Base-by-base conservation (phyloP, 2,113 vertebrate genomes). In the Zosterops borbonicus region DNA sequence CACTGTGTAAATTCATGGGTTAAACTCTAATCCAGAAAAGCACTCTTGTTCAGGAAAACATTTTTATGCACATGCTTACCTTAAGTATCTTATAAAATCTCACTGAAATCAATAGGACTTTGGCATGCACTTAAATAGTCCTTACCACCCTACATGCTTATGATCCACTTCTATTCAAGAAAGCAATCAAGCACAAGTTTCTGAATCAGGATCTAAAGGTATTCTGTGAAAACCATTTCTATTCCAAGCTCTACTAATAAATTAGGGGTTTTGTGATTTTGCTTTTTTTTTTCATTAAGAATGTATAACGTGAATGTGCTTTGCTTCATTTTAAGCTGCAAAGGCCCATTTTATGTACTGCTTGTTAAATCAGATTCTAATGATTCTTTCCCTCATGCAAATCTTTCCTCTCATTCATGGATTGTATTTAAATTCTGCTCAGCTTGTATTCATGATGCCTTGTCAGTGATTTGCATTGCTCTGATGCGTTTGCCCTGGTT, bases 311-410 rank as follows among this genome's bases (percentile, higher is more conserved):
- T 96, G 87, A 97, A 97, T 94, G 96, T 95, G 84, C 94, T 94
- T 91, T 92, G 89, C 95, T 95, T 88, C 87, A 83, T 95, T 95
- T 96, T 95, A 90, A 95, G 93, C 93, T 94, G 94, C 94, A 96
- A 97, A 95, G 75, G 84, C 94, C 82, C 79, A 77, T 97, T 97
- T 97, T 95, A 92, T 91, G 86, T 94, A 85, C 95, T 91, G 94
- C 95, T 97, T 96, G 96, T 96, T 96, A 97, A 97, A 96, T 97
- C 95, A 97, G 96, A 96, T 97, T 97, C 96, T 97, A 97, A 97
- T 97, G 96, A 97, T 97, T 97, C 91, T 91, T 95, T 95, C 50
- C 96, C 58, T 95, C 91, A 97, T 96, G 96, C 95, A 97, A 96
- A 97, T 97, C 96, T 97, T 96, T 96, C 93, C 91, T 96, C 94